phyloP scores from a whole-genome alignment of 2,113 vertebrate species.

The Nothoprocta perdicaria region DNA sequence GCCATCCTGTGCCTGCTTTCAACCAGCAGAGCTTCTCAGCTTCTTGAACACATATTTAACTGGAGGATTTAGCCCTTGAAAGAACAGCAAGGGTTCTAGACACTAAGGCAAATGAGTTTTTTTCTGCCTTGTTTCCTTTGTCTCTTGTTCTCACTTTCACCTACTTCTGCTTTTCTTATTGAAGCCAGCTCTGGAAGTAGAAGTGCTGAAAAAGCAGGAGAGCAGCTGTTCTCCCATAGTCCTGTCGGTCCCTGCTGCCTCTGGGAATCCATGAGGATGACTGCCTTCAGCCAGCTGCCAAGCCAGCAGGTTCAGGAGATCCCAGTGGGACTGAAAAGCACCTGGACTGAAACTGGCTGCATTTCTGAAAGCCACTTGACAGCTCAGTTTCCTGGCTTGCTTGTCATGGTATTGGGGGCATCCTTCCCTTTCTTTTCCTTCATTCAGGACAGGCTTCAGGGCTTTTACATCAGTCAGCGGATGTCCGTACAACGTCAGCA shows the following conservation, averaged over 20 bases:
- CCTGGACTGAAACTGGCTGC: not conserved
- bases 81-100: not conserved
- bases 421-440: not conserved
- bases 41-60: not conserved
- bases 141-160: not conserved
- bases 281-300: not conserved
- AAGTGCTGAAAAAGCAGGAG: not conserved
- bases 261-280: accelerated
- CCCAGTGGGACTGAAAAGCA: accelerated
- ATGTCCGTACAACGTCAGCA: not conserved
- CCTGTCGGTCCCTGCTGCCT: accelerated
- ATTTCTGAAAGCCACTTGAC: not conserved
- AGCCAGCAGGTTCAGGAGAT: not conserved
- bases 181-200: not conserved
- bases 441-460: accelerated
- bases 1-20: not conserved
- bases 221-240: not conserved
- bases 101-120: accelerated
- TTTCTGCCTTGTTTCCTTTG: not conserved
- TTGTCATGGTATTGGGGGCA: not conserved
- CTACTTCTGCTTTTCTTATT: not conserved
- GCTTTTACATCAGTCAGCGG: not conserved
- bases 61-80: not conserved
- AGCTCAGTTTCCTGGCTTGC: not conserved
- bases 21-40: not conserved